These are phyloP conservation scores for Semotilus atromaculatus DNA, from an alignment of 2,797 vertebrate species.

Conservation along the genomic window DNA sequence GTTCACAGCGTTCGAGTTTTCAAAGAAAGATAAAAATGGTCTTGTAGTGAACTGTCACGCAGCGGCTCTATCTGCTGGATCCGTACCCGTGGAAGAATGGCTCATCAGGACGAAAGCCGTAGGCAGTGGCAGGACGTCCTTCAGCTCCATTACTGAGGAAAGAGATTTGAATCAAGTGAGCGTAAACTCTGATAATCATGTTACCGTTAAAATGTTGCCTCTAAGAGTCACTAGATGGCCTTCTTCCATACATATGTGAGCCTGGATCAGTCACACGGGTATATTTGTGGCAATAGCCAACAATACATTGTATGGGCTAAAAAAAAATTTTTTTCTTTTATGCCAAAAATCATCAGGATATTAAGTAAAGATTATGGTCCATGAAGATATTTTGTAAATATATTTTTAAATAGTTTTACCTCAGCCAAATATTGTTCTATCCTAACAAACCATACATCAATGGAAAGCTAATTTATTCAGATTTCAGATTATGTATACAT, in stretches of 20 bases:
- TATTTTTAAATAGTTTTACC: too few relatives aligned
- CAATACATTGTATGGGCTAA: too few relatives aligned
- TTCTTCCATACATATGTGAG: conserved; percentile 4
- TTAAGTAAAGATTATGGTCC: too few relatives aligned
- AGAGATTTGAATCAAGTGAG: conserved; percentile 57
- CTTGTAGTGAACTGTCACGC: neutral
- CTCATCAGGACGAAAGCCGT: conserved; percentile 92
- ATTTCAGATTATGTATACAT: too few relatives aligned
- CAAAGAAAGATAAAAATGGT: neutral
- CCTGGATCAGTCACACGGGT: too few relatives aligned
- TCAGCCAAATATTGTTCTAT: too few relatives aligned
- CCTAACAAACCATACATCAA: too few relatives aligned
- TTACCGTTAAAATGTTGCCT: neutral
- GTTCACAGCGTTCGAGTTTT: neutral
- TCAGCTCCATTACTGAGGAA: conserved; percentile 76
- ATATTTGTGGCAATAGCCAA: too few relatives aligned
- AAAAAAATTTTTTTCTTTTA: too few relatives aligned
- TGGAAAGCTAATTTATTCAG: too few relatives aligned
- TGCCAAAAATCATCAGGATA: too few relatives aligned
- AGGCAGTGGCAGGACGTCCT: conserved; percentile 87
- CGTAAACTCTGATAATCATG: neutral
- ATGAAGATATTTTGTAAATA: too few relatives aligned
- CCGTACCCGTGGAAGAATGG: conserved; percentile 84
- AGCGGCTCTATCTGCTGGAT: conserved; percentile 67
- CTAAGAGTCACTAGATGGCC: conserved; percentile 47